A percentile compares a stretch with the other conserved stretches of the same genome.
Conservation (phyloP, 23 tunicate species). For the Halocynthia roretzi region DNA sequence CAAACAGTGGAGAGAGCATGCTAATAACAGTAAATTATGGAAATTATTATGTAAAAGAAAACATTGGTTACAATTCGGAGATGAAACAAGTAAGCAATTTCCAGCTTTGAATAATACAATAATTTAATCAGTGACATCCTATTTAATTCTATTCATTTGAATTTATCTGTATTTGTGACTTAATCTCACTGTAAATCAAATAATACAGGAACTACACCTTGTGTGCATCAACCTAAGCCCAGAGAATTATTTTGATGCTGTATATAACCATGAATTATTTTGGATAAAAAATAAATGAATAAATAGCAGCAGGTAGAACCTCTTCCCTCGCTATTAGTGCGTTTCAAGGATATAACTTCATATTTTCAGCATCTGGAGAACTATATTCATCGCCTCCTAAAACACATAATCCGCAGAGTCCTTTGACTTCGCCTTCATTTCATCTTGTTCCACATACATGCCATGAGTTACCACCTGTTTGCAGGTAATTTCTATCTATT, state of each 20-base stretch:
- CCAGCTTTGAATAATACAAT: background rate
- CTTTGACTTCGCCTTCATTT: slow-evolving; percentile 70
- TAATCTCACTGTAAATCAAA: too few species aligned
- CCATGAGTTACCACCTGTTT: slow-evolving; percentile 60
- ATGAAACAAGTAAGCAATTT: slow-evolving; percentile 36
- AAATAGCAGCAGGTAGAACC: too few species aligned
- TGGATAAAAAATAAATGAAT: too few species aligned
- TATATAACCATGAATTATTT: too few species aligned
- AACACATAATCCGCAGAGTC: slow-evolving; percentile 56
- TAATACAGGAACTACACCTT: too few species aligned
- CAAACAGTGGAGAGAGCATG: slow-evolving; percentile 73
- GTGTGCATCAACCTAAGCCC: too few species aligned
- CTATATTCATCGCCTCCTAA: slow-evolving; percentile 48
- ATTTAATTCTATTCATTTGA: too few species aligned
- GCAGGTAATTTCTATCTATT: slow-evolving; percentile 17
- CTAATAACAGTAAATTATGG: slow-evolving; percentile 76
- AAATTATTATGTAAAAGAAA: slow-evolving; percentile 55
- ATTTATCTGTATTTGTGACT: too few species aligned
- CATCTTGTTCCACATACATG: slow-evolving; percentile 48
- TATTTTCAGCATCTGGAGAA: slow-evolving; percentile 15
- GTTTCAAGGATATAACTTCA: too few species aligned
- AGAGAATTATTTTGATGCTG: too few species aligned
- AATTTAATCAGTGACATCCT: too few species aligned
- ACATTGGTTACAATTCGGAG: slow-evolving; percentile 85
- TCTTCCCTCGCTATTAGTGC: too few species aligned